These are phyloP conservation scores for Drymodes brunneopygia DNA, from an alignment of 2,113 vertebrate genomes.

Conservation along the genomic window DNA sequence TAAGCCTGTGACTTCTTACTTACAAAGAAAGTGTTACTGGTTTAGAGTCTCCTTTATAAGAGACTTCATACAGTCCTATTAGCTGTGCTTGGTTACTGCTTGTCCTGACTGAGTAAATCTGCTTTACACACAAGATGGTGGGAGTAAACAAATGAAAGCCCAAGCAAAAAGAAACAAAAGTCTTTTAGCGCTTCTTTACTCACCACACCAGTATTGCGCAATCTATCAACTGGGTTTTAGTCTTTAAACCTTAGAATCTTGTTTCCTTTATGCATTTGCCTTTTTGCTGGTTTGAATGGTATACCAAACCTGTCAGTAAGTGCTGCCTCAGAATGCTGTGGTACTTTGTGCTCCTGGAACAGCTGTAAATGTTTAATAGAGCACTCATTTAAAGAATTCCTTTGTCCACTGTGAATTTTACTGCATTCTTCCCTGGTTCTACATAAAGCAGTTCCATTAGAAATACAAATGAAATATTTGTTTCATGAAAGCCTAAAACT, in stretches of 20 bases:
- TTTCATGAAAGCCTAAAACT: neutral
- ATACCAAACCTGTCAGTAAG: neutral
- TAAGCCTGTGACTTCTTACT: neutral
- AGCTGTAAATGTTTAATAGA: neutral
- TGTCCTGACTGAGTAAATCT: neutral
- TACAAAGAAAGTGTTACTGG: neutral
- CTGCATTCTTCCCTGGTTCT: neutral
- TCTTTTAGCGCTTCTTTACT: neutral
- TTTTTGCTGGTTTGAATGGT: neutral
- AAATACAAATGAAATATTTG: neutral
- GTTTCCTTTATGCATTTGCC: neutral
- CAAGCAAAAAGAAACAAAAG: neutral
- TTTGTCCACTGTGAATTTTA: neutral
- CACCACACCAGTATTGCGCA: neutral
- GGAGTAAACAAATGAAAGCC: neutral
- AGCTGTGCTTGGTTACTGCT: neutral
- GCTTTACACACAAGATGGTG: neutral
- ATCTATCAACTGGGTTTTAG: neutral
- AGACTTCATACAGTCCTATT: neutral
- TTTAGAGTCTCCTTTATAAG: neutral
- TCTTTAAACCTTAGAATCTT: neutral
- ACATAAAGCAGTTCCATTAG: neutral
- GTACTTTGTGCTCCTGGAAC: conserved; percentile 2
- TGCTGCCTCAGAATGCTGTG: neutral
- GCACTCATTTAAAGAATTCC: neutral